A percentile compares a stretch with the other conserved stretches of the same genome.
These are phyloP conservation scores for Petroica traversi DNA, from an alignment of 2,113 vertebrate species.

Conservation along the genomic window DNA sequence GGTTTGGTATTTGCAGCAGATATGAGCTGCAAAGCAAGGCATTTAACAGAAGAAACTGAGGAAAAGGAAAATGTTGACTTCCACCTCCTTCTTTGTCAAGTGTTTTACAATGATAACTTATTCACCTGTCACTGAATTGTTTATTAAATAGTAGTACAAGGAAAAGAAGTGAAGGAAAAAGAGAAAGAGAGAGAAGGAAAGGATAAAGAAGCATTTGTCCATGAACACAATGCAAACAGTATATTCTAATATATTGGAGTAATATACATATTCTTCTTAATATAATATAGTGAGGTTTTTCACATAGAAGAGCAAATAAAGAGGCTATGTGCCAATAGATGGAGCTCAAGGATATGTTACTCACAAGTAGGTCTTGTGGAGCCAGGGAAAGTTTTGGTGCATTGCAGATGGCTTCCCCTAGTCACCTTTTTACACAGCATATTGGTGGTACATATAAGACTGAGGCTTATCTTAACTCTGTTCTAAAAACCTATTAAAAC, in stretches of 20 bases:
- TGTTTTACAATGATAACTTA: not conserved
- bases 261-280: not conserved
- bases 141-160: not conserved
- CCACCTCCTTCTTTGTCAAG: not conserved
- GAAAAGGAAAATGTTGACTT: not conserved
- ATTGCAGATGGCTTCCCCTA: not conserved
- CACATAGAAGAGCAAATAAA: not conserved
- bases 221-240: not conserved
- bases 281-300: not conserved
- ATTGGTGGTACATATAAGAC: not conserved
- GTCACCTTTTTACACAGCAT: not conserved
- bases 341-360: not conserved
- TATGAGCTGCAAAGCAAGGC: not conserved
- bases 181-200: not conserved
- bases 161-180: not conserved
- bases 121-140: not conserved
- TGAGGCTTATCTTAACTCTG: not conserved
- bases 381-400: not conserved
- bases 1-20: not conserved
- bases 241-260: not conserved
- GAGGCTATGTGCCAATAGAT: not conserved
- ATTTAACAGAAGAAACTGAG: not conserved
- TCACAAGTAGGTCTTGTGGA: not conserved
- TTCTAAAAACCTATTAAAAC: not conserved
- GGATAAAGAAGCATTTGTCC: not conserved